Conservation (phyloP, 2,797 vertebrate genomes). For the Periparus ater region DNA sequence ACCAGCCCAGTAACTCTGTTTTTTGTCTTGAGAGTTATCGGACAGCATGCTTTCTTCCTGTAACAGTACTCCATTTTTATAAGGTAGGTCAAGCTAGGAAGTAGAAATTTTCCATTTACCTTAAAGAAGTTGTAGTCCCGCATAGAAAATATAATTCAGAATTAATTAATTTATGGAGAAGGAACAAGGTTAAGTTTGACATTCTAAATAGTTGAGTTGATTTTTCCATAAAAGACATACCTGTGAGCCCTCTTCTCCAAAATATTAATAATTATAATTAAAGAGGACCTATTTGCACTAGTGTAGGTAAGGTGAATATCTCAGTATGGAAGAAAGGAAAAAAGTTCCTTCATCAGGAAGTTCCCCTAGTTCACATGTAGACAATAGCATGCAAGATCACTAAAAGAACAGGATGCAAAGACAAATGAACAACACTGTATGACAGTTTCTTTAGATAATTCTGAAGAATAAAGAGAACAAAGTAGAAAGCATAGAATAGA, state of each 20-base stretch:
- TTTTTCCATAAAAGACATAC: not conserved
- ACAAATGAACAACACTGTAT: not conserved
- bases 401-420: not conserved
- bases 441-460: not conserved
- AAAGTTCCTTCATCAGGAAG: not conserved
- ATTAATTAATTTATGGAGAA: not conserved
- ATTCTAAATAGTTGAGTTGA: not conserved
- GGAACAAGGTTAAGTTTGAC: not conserved
- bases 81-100: not conserved
- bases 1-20: not conserved
- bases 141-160: not conserved
- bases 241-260: fast-evolving
- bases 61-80: not conserved
- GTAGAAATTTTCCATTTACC: not conserved
- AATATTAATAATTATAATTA: not conserved
- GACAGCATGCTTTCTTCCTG: not conserved
- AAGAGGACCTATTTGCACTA: not conserved
- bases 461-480: not conserved
- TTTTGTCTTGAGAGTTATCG: not conserved
- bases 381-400: not conserved
- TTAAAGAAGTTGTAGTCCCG: not conserved
- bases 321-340: not conserved
- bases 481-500: not conserved
- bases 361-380: not conserved
- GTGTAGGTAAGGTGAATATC: not conserved